These are phyloP conservation scores for Pseudomyrmex flavicornis DNA, from an alignment of 1,140 invertebrate genomes.

Conservation along the genomic window DNA sequence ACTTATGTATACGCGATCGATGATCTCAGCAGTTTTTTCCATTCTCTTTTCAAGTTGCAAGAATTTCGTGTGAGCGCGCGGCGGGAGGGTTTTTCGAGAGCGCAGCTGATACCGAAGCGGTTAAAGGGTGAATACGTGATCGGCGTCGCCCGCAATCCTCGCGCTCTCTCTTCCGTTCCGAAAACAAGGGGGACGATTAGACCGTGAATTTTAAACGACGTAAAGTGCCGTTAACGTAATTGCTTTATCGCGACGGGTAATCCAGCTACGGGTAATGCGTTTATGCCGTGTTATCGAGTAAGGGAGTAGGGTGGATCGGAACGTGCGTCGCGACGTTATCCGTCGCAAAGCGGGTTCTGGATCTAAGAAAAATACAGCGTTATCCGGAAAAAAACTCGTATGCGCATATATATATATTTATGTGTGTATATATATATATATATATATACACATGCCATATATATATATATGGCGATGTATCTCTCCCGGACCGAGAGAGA, in stretches of 20 bases:
- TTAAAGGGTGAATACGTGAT: conserved; percentile 50
- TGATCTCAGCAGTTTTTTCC: conserved; percentile 5
- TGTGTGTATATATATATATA: no score
- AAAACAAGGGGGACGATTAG: conserved; percentile 45
- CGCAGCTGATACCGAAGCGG: conserved; percentile 30
- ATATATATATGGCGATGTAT: background rate
- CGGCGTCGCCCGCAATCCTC: conserved; percentile 19
- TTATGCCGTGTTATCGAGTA: conserved; percentile 40
- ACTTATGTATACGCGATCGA: background rate
- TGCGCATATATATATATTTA: background rate
- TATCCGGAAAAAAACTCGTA: conserved; percentile 55
- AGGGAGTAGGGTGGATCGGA: background rate
- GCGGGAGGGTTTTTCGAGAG: background rate
- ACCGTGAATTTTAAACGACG: conserved; percentile 56
- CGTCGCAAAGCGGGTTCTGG: conserved; percentile 48
- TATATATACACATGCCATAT: background rate
- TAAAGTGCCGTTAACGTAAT: conserved; percentile 58
- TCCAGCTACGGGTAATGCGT: conserved; percentile 56
- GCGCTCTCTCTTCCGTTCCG: background rate
- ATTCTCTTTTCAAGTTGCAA: background rate
- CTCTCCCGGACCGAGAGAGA: conserved; percentile 16
- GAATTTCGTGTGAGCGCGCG: background rate
- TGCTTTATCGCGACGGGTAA: conserved; percentile 58
- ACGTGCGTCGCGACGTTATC: conserved; percentile 37
- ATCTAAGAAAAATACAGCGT: conserved; percentile 65